Base-by-base conservation (phyloP, 2,113 vertebrate species). In the Odontesthes bonariensis region DNA sequence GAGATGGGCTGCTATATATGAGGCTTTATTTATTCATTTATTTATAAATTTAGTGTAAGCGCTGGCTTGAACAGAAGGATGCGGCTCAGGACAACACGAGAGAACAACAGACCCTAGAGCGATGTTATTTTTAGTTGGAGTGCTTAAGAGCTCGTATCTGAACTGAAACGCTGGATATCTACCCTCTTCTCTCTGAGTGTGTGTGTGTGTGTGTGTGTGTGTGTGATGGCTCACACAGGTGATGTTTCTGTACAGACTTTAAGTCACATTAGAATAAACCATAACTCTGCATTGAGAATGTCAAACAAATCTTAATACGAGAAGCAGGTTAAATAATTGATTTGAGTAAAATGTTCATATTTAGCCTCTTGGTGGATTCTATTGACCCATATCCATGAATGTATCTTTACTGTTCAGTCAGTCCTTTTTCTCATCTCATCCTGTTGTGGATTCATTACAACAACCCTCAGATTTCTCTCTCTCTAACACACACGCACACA, bases 51-150 rank as follows among this genome's bases (percentile, higher is more conserved):
- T 52, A 40, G 7, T 1, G 19, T 75, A 42, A 62, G 58, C 33
- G 61, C 52, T 71, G 79, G 69, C 61, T 55, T 35, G 81, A 86
- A 75, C 82, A 83, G 86, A 84, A 73, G 81, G 81, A 83, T 83
- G 84, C 68, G 59, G 76, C 74, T 89, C 64, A 84, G 69, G 70
- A 83, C 83, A 82, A 79, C 71, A 79, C 2, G 49, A 76, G 62
- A 73, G 78, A 56, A 33, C 76, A 59, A 61, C 56, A 68, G 66
- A 76, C 87, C 89, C 84, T 66, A 54, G 69, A 88, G 87, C 69
- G 71, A 16, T 75, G 86, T 77, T 89, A 87, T 90, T 89, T 91
- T 82, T 91, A 88, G 88, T 80, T 64, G 19, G 86, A 59, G 83
- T 31, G 54, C 85, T 86, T 77, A 84, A 89, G 82, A 82, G 86